Percentiles rank a stretch among this genome's conserved stretches.
Conservation (phyloP, 2,113 vertebrate species). For the Diphyllodes magnificus region DNA sequence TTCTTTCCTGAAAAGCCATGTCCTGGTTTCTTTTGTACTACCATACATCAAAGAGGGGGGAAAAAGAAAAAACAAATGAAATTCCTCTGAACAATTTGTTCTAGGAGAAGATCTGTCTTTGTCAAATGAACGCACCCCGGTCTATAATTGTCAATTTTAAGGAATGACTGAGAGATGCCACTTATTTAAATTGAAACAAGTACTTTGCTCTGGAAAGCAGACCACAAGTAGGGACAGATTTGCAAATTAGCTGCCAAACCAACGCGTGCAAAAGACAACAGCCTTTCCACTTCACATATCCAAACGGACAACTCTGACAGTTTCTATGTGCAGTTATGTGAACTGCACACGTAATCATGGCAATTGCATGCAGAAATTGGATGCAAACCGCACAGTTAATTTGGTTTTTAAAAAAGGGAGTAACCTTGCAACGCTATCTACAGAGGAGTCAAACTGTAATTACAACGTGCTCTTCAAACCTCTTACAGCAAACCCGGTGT, state of each 20-base stretch:
- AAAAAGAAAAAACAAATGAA: background rate
- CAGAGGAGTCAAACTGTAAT: slow-evolving; percentile 26
- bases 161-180: background rate
- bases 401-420: background rate
- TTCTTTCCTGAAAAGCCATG: background rate
- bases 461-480: background rate
- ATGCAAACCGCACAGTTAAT: slow-evolving; percentile 4
- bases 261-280: background rate
- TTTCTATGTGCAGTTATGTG: background rate
- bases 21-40: background rate
- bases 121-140: background rate
- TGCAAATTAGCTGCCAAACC: background rate
- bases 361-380: slow-evolving; percentile 19
- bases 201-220: background rate
- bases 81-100: background rate
- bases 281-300: background rate
- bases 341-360: background rate
- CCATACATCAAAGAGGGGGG: background rate
- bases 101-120: background rate
- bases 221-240: background rate
- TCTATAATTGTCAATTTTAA: background rate
- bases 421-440: background rate
- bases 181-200: background rate
- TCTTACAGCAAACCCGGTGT: background rate
- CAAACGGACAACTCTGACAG: background rate